Evolutionary conservation across 2,797 vertebrate genomes (phyloP).

Genomic region (Galaxias olidus): DNA sequence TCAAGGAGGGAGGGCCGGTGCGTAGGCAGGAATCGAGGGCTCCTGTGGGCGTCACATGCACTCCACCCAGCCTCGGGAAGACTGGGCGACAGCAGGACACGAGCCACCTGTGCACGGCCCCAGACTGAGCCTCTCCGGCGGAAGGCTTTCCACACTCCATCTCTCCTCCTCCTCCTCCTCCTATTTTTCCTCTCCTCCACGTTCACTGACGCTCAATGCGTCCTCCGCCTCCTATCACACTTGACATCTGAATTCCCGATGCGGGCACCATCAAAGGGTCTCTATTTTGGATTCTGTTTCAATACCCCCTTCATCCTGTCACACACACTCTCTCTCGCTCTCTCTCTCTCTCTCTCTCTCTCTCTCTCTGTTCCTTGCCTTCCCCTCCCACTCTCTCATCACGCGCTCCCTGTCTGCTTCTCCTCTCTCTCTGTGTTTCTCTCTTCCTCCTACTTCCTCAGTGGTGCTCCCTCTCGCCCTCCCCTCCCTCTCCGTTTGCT

Average conservation of each 20-base stretch:
- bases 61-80: neutral
- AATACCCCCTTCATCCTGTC: constrained; percentile 25
- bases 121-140: no score
- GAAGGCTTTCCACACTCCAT: neutral
- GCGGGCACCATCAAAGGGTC: neutral
- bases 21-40: no score
- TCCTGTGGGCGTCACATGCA: no score
- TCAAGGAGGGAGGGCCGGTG: no score
- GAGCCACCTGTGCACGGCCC: neutral
- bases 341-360: constrained; percentile 66
- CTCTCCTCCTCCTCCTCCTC: neutral
- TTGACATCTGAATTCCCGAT: constrained; percentile 21
- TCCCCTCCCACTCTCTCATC: neutral
- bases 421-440: neutral
- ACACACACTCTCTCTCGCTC: constrained; percentile 25
- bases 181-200: neutral
- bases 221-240: constrained; percentile 13
- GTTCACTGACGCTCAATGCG: constrained; percentile 38
- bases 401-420: constrained; percentile 10
- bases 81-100: constrained; percentile 32
- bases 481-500: constrained; percentile 26
- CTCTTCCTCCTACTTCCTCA: constrained; percentile 46
- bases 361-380: constrained; percentile 16
- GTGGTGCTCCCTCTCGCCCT: constrained; percentile 51
- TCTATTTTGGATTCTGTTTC: constrained; percentile 31